These are phyloP conservation scores for Trissonchulus sp. DNA, from an alignment of 2,888 invertebrate genomes.

Conservation along the genomic window DNA sequence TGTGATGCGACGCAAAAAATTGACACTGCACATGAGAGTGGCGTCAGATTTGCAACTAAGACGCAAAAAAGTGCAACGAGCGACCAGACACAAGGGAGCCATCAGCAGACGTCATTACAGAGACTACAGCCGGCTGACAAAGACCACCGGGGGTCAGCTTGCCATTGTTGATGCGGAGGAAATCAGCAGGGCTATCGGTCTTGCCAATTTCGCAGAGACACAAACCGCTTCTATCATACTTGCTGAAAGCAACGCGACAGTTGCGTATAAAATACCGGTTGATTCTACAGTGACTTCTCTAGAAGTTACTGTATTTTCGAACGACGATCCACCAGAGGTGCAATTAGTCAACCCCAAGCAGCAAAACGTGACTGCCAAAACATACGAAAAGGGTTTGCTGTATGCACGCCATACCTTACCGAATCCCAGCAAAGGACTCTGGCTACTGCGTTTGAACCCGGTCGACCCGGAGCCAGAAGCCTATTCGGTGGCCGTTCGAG, in stretches of 20 bases:
- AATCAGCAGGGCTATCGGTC: background rate
- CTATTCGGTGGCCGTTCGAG: background rate
- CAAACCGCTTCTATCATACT: background rate
- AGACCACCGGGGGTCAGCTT: background rate
- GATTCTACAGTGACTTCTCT: background rate
- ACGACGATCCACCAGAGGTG: background rate
- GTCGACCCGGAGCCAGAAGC: background rate
- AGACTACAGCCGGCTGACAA: background rate
- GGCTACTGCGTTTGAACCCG: background rate
- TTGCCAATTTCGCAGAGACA: background rate
- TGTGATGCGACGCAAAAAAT: slow-evolving; percentile 9
- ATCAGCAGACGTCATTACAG: no score
- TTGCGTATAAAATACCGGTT: background rate
- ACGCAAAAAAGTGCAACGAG: no score
- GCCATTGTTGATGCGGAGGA: background rate
- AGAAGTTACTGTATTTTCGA: background rate
- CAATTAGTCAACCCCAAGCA: no score
- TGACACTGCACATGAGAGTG: slow-evolving; percentile 12
- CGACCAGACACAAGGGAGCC: no score
- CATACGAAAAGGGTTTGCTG: background rate
- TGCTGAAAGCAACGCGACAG: background rate
- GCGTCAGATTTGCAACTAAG: background rate
- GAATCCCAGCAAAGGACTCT: background rate
- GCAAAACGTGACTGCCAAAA: no score
- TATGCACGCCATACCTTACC: background rate